These are phyloP conservation scores for Fistularia tabacaria DNA, from an alignment of 2,797 vertebrate species.

Conservation along the genomic window DNA sequence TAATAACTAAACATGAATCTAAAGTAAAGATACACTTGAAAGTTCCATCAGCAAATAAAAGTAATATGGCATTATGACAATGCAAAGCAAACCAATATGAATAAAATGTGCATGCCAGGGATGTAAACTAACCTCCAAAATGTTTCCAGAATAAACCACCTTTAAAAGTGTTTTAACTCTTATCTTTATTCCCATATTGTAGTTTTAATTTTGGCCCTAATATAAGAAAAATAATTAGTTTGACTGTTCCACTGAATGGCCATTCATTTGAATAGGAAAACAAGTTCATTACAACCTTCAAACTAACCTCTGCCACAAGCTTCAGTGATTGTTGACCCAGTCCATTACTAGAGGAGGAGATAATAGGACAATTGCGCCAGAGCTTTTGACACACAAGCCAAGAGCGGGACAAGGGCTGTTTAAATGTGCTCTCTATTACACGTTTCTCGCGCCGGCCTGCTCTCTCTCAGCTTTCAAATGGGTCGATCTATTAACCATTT, in stretches of 20 bases:
- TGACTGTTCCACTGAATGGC: background rate
- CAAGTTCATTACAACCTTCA: slow-evolving; percentile 2
- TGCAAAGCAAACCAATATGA: too few species aligned
- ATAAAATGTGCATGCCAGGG: too few species aligned
- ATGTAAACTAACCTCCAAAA: too few species aligned
- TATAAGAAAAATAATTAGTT: background rate
- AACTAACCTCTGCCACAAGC: slow-evolving; percentile 15
- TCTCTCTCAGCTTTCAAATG: slow-evolving; percentile 78
- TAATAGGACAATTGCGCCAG: slow-evolving; percentile 44
- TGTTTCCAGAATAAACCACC: too few species aligned
- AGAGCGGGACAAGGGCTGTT: slow-evolving; percentile 58
- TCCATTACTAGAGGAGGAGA: slow-evolving; percentile 36
- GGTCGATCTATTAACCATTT: slow-evolving; percentile 85
- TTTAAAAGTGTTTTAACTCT: too few species aligned
- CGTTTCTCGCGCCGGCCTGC: slow-evolving; percentile 56
- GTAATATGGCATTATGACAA: too few species aligned
- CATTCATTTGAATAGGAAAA: background rate
- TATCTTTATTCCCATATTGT: too few species aligned
- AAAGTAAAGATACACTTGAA: too few species aligned
- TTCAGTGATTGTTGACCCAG: slow-evolving; percentile 34
- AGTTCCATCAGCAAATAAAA: too few species aligned
- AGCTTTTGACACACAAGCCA: slow-evolving; percentile 46
- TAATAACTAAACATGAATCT: too few species aligned
- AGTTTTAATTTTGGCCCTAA: background rate
- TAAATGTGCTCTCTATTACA: slow-evolving; percentile 70